Base-by-base conservation (phyloP, 2,888 invertebrate species). In the Xestobium rufovillosum region DNA sequence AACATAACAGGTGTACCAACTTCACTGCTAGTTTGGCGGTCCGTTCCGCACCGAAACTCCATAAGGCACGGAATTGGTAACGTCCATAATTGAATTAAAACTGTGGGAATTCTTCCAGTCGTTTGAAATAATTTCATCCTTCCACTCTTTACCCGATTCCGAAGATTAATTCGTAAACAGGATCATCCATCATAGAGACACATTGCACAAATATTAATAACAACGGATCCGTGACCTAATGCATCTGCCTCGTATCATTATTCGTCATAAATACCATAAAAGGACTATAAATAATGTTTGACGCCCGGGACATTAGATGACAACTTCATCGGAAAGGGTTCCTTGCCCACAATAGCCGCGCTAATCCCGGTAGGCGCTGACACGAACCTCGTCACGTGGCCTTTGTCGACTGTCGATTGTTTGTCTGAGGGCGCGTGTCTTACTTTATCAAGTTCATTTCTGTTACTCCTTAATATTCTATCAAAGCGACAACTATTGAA, bases 241-340 rank as follows among this genome's bases (percentile, higher is more conserved):
- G 37, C 45, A 45, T 45, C 45, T 45, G 45, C 39, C 36, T 30
- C 11, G 23, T n/a, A n/a, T 34, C 39, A 30, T 43, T 32, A 41
- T 41, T 19, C 38, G 23, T 26, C 34, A 26, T 36, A 38, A 43
- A 40, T 41, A 38, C 42, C 43, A 48, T 48, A 49, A 49, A 48
- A 35, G 31, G 42, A 48, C 43, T 50, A 53, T 53, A 53, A 53
- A 53, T 51, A 52, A 51, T 34, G 44, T 51, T 49, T 49, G 47
- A 45, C 50, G 42, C 30, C 13, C 45, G 10, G 34, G 45, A 47
- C 35, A 42, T 41, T 41, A 40, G 47, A 50, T 56, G 59, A 59
- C 59, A 57, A 55, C 59, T 59, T 52, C 51, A 58, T 59, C 55
- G 43, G 50, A 55, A 59, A 56, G 55, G 56, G 59, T 53, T 55